Percentiles rank a stretch among this genome's conserved stretches.
These are phyloP conservation scores for Caracal caracal DNA, from an alignment of 2,113 vertebrate species.

Conservation along the genomic window DNA sequence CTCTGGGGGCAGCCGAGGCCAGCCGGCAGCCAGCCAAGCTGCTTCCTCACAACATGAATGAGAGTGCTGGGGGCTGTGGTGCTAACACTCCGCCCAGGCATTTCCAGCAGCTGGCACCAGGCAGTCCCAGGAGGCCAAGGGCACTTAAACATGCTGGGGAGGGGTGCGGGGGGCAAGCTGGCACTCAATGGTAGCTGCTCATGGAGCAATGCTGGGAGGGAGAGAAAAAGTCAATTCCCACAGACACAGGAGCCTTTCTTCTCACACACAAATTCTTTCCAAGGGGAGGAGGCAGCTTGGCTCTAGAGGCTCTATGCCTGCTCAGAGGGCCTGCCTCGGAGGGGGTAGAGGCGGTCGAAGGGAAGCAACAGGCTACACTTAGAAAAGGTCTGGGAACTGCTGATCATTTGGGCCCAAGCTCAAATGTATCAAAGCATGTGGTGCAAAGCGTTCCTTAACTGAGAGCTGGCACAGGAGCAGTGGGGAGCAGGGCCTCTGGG, in stretches of 20 bases:
- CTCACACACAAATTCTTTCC: conserved; percentile 61
- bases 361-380: neutral
- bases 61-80: neutral
- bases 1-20: conserved; percentile 19
- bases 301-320: conserved; percentile 32
- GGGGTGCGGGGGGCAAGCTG: neutral
- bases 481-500: neutral
- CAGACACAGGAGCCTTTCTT: conserved; percentile 72
- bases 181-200: conserved; percentile 39
- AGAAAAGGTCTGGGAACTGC: conserved; percentile 49
- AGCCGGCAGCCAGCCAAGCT: conserved; percentile 72
- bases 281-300: conserved; percentile 15
- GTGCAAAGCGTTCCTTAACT: neutral
- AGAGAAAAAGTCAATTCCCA: conserved; percentile 74
- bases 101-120: conserved; percentile 78
- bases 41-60: conserved; percentile 75
- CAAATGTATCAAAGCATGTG: neutral
- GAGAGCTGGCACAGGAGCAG: neutral
- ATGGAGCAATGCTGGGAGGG: conserved; percentile 68
- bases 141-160: conserved; percentile 50
- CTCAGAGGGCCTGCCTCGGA: neutral
- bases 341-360: neutral
- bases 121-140: conserved; percentile 76
- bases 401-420: neutral
- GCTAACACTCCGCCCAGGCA: conserved; percentile 65